Conservation (phyloP, 2,888 invertebrate genomes). For the Euspilapteryx auroguttella region DNA sequence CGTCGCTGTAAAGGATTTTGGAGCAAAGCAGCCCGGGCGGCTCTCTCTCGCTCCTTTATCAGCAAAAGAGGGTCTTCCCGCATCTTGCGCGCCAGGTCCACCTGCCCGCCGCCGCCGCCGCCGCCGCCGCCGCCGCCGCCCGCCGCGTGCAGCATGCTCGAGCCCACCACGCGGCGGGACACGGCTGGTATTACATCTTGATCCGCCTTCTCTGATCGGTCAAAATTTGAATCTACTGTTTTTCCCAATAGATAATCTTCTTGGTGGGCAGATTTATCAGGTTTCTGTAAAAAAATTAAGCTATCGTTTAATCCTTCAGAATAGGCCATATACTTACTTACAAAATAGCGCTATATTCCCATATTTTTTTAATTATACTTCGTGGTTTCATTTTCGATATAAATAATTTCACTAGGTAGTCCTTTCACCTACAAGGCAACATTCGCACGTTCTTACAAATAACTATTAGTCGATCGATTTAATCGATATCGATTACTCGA, state of each 20-base stretch:
- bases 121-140: constrained; percentile 62
- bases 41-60: constrained; percentile 88
- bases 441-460: no score
- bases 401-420: no score
- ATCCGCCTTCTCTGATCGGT: constrained; percentile 61
- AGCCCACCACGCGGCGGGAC: constrained; percentile 39
- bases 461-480: no score
- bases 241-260: constrained; percentile 90
- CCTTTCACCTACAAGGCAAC: no score
- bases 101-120: constrained; percentile 65
- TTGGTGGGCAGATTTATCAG: constrained; percentile 67
- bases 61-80: constrained; percentile 91
- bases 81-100: constrained; percentile 85
- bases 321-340: no score
- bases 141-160: constrained; percentile 33
- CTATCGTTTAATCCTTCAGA: no score
- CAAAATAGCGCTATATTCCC: no score
- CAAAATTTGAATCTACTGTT: constrained; percentile 78
- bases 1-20: constrained; percentile 92
- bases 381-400: no score
- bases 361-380: no score
- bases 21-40: constrained; percentile 79
- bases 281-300: constrained; percentile 52
- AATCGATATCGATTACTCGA: no score
- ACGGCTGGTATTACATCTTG: constrained; percentile 76